phyloP scores from a whole-genome alignment of 2,888 invertebrate genomes.

The Stictocephala bisonia region DNA sequence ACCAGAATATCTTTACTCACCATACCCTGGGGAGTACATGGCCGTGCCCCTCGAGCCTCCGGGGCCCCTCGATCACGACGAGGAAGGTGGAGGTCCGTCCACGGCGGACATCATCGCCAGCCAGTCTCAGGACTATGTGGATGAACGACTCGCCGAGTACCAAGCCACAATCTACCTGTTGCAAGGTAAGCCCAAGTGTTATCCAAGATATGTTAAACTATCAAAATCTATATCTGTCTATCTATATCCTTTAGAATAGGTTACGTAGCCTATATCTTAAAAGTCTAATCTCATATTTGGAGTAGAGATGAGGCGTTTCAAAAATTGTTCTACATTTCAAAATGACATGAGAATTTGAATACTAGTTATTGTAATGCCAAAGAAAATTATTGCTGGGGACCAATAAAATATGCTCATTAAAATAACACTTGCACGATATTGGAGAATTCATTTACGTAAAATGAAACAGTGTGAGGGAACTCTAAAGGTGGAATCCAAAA shows the following conservation, averaged over 20 bases:
- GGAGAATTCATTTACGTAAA: too few species aligned
- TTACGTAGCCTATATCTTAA: background rate
- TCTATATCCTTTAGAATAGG: background rate
- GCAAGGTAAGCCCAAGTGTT: constrained; percentile 81
- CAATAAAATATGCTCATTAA: too few species aligned
- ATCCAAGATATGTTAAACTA: background rate
- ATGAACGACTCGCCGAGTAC: constrained; percentile 93
- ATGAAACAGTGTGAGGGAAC: too few species aligned
- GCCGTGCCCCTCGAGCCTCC: constrained; percentile 83
- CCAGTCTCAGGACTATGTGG: constrained; percentile 94
- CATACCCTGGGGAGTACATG: constrained; percentile 67
- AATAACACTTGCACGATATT: too few species aligned
- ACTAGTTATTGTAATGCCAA: too few species aligned
- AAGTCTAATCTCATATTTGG: background rate
- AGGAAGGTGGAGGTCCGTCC: constrained; percentile 75
- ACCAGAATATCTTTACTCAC: constrained; percentile 61
- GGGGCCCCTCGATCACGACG: constrained; percentile 65
- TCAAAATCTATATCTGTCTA: background rate
- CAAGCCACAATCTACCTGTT: constrained; percentile 91
- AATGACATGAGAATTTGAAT: too few species aligned
- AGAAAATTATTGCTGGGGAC: too few species aligned
- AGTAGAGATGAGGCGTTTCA: too few species aligned
- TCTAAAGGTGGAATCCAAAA: too few species aligned
- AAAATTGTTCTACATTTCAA: too few species aligned
- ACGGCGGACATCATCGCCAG: constrained; percentile 93